These are phyloP conservation scores for Pseudonaja textilis DNA, from an alignment of 2,113 vertebrate species.

Conservation along the genomic window DNA sequence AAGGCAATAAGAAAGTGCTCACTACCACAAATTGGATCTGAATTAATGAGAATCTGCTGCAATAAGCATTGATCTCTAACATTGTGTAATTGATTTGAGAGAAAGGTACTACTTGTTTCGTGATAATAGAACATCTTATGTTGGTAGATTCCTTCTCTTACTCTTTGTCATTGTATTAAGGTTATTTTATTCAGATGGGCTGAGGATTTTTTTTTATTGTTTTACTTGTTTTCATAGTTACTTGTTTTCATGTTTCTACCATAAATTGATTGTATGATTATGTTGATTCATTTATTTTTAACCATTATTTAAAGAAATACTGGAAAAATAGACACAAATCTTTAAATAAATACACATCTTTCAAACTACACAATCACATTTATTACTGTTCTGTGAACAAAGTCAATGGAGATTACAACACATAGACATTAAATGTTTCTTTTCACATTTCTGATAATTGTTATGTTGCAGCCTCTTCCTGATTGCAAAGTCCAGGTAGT, in stretches of 20 bases:
- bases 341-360: not conserved
- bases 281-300: not conserved
- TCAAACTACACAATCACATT: not conserved
- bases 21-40: not conserved
- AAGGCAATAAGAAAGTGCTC: not conserved
- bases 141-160: not conserved
- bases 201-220: not conserved
- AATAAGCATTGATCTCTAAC: not conserved
- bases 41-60: not conserved
- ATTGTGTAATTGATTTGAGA: not conserved
- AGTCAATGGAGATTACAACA: not conserved
- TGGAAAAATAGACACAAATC: not conserved
- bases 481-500: not conserved
- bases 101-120: not conserved
- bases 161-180: not conserved
- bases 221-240: not conserved
- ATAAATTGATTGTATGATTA: not conserved
- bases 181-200: not conserved
- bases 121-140: not conserved
- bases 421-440: not conserved
- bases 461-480: not conserved
- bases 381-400: not conserved
- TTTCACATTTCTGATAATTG: not conserved
- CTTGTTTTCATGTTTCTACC: not conserved
- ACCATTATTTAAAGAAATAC: not conserved